A percentile compares a stretch with the other conserved stretches of the same genome.
Evolutionary conservation across 2,888 invertebrate species (phyloP).

Genomic region (Melieria omissa): DNA sequence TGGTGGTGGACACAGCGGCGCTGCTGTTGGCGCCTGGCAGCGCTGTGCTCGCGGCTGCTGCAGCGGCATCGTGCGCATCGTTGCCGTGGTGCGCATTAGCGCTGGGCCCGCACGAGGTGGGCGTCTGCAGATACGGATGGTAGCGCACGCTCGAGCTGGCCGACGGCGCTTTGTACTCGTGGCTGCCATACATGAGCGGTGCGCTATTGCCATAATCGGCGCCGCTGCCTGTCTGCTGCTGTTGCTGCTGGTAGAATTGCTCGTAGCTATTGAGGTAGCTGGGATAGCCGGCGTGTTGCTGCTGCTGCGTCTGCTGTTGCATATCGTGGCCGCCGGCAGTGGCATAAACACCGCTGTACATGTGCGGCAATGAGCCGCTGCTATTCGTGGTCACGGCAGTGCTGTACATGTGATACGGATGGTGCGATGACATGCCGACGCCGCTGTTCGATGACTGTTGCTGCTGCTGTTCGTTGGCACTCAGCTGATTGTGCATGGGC

Average conservation of each 20-base stretch:
- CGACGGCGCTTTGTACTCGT: constrained; percentile 34
- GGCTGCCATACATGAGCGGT: constrained; percentile 17
- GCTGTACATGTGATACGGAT: constrained; percentile 45
- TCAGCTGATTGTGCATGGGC: constrained; percentile 58
- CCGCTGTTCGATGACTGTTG: constrained; percentile 67
- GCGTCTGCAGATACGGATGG: constrained; percentile 60
- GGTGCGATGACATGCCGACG: constrained; percentile 43
- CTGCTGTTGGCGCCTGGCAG: constrained; percentile 16
- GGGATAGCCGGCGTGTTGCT: constrained; percentile 47
- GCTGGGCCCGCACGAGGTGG: constrained; percentile 44
- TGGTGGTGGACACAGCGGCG: constrained; percentile 33
- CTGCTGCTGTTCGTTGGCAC: constrained; percentile 70
- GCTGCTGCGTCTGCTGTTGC: constrained; percentile 46
- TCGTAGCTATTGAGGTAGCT: constrained; percentile 64
- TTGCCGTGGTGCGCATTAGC: constrained; percentile 27
- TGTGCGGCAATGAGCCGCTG: constrained; percentile 43
- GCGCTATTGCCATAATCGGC: neutral
- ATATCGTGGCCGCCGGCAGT: constrained; percentile 41
- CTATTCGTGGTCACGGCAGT: constrained; percentile 52
- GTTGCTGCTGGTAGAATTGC: constrained; percentile 63
- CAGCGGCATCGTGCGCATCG: constrained; percentile 37
- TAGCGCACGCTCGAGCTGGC: constrained; percentile 53
- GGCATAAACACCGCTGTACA: constrained; percentile 47
- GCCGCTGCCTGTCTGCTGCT: constrained; percentile 44
- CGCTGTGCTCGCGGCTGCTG: constrained; percentile 24